Conservation (phyloP, 23 tunicate genomes). For the Corella eumyota region DNA sequence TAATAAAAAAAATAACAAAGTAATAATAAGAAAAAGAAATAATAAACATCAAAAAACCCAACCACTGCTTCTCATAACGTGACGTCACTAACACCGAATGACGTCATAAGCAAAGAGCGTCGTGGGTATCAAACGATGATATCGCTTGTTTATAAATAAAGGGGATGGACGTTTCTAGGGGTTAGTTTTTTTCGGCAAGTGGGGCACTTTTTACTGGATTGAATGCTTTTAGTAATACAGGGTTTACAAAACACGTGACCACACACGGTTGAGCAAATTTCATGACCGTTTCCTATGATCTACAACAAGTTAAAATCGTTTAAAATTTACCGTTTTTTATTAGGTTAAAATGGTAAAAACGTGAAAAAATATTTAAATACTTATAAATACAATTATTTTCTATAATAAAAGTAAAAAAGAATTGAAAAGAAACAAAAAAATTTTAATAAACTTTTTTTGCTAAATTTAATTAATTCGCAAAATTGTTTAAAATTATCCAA, state of each 20-base stretch:
- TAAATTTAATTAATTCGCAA: too few species aligned
- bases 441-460: too few species aligned
- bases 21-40: too few species aligned
- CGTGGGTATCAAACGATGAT: too few species aligned
- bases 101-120: too few species aligned
- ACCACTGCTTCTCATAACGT: too few species aligned
- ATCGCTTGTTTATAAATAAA: conserved; percentile 37
- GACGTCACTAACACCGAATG: too few species aligned
- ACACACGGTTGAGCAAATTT: conserved; percentile 51
- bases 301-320: conserved; percentile 2
- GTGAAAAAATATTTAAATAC: not conserved
- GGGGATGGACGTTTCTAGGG: conserved; percentile 19
- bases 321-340: not conserved
- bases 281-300: conserved; percentile 22
- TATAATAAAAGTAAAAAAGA: not conserved
- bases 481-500: too few species aligned
- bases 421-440: too few species aligned
- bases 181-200: conserved; percentile 62
- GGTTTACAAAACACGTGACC: conserved; percentile 56
- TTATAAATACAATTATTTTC: not conserved
- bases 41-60: not conserved
- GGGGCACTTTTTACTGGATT: conserved; percentile 50
- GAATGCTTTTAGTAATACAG: conserved; percentile 35
- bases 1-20: too few species aligned
- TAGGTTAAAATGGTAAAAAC: not conserved